Evolutionary conservation across 2,797 vertebrate species (phyloP).

Genomic region (Numenius phaeopus): DNA sequence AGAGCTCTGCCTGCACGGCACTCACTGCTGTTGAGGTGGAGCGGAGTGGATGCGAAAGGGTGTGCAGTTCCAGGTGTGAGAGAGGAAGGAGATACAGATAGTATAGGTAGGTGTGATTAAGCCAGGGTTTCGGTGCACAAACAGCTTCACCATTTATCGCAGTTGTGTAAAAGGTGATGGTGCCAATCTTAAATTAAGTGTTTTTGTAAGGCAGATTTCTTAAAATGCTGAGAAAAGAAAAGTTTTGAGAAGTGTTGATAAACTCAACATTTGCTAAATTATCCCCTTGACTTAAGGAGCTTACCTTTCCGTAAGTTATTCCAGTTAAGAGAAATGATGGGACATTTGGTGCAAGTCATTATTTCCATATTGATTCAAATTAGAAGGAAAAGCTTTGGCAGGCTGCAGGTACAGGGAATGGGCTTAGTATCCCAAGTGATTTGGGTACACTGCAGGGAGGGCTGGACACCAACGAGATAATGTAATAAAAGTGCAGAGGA

Average conservation of each 20-base stretch:
- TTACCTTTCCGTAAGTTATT: neutral
- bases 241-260: neutral
- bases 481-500: neutral
- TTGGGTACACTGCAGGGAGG: neutral
- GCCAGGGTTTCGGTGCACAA: accelerated
- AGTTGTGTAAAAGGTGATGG: neutral
- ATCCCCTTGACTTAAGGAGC: neutral
- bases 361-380: neutral
- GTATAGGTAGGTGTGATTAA: neutral
- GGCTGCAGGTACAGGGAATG: neutral
- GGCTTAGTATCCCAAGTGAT: neutral
- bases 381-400: neutral
- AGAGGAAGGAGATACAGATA: neutral
- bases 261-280: neutral
- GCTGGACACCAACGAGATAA: neutral
- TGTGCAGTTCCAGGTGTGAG: neutral
- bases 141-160: neutral
- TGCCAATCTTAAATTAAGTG: neutral
- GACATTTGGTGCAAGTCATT: neutral
- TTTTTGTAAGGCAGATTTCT: neutral
- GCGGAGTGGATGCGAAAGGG: accelerated
- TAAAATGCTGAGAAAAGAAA: neutral
- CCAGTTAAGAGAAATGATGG: neutral
- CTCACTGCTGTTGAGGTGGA: neutral
- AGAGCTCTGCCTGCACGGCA: neutral